phyloP scores from a whole-genome alignment of 2,888 invertebrate genomes.

The Parthenolecanium corni region DNA sequence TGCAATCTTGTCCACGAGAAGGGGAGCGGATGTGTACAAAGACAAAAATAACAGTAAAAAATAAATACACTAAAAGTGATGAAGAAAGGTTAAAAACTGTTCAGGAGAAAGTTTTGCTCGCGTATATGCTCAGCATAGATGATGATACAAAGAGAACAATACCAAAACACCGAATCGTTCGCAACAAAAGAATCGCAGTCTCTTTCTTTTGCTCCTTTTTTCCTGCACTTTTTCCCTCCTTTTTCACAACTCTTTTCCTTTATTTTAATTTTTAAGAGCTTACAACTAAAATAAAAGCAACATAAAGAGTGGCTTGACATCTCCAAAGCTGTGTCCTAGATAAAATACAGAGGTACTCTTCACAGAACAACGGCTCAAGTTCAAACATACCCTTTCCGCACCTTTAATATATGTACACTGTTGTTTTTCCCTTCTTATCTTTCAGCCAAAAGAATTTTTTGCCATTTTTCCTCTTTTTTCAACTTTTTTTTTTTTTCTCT shows the following conservation, averaged over 20 bases:
- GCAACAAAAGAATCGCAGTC: slow-evolving; percentile 8
- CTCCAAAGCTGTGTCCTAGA: slow-evolving; percentile 11
- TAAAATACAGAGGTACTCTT: slow-evolving; percentile 6
- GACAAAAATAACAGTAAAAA: neutral
- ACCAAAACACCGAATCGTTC: slow-evolving; percentile 3
- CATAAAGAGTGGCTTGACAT: slow-evolving; percentile 12
- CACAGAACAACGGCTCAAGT: slow-evolving; percentile 14
- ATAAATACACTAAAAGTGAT: neutral
- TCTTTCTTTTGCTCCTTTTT: neutral
- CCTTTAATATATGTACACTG: neutral
- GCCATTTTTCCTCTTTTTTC: no score
- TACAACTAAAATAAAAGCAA: slow-evolving; percentile 7
- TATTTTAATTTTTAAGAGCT: slow-evolving; percentile 18
- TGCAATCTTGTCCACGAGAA: no score
- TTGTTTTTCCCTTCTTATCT: neutral
- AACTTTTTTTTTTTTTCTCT: no score
- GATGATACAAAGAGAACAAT: slow-evolving; percentile 15
- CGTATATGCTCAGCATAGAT: neutral
- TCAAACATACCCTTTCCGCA: slow-evolving; percentile 1
- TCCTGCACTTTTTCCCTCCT: neutral
- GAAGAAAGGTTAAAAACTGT: neutral
- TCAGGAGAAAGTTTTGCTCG: neutral
- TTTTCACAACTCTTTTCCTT: neutral
- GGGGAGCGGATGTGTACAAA: neutral
- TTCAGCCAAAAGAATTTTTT: neutral